phyloP scores from a whole-genome alignment of 2,888 invertebrate species.

The Polydesmus complanatus region DNA sequence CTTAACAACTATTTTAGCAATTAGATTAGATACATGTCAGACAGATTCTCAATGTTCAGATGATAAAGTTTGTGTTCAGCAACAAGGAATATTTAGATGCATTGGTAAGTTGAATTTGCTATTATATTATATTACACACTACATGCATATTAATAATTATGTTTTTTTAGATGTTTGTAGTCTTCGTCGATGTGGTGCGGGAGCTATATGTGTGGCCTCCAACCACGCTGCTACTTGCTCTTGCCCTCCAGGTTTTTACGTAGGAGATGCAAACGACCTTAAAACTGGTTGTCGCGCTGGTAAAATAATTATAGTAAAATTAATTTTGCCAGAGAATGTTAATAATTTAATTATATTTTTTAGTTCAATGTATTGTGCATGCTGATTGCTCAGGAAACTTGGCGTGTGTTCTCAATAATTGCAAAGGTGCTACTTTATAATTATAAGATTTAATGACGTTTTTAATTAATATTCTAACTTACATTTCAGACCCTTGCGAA shows the following conservation, averaged over 20 bases:
- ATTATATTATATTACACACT: background rate
- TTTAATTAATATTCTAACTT: background rate
- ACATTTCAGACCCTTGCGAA: conserved; percentile 31
- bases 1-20: conserved; percentile 24
- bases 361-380: conserved; percentile 9
- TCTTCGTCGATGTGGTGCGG: conserved; percentile 61
- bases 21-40: conserved; percentile 57
- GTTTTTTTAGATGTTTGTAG: conserved; percentile 42
- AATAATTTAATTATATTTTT: background rate
- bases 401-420: conserved; percentile 66
- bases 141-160: background rate
- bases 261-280: conserved; percentile 69
- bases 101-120: conserved; percentile 10
- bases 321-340: background rate
- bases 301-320: conserved; percentile 3
- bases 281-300: conserved; percentile 24
- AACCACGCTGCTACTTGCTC: conserved; percentile 81
- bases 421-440: conserved; percentile 41
- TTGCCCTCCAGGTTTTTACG: conserved; percentile 72
- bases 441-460: background rate
- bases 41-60: conserved; percentile 71
- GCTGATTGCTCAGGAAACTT: conserved; percentile 23
- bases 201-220: conserved; percentile 73
- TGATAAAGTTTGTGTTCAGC: conserved; percentile 54
- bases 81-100: conserved; percentile 11